Evolutionary conservation across 1,140 invertebrate species (phyloP), one percentile per base, ranked within the genome.

Genomic region (Saccostrea echinata): DNA sequence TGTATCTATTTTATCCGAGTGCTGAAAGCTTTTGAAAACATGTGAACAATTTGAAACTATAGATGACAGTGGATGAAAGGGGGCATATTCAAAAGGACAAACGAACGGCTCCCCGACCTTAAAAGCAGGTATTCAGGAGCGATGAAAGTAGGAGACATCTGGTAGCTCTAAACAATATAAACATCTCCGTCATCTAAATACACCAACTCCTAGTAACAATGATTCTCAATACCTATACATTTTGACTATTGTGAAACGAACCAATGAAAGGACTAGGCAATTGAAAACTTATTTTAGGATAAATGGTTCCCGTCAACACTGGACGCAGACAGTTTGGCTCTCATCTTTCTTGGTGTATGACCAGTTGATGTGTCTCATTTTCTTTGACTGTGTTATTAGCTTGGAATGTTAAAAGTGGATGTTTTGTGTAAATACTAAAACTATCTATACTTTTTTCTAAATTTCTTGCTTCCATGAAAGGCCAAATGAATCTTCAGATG

Each of bases 41-140:
- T 83, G 81, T 53, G 81, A 83, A 83, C 81, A 83, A 83, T 83
- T 83, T 83, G 81, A 83, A 83, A 83, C 81, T 83, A 83, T 83
- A 83, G 81, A 51, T 83, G 35, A 83, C 51, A 52, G 81, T 53
- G 81, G 81, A 83, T 83, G 81, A 83, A 83, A 83, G 24, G 35
- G 35, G 68, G 30, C 51, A 52, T 51, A 83, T 83, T 83, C 35
- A 52, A 83, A 83, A 83, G n/a, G 81, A 51, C 51, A 51, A 83
- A 27, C 18, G 81, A 51, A 83, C 81, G 81, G 35, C 81, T 51
- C 35, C 35, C 35, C 81, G 81, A 53, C 81, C 35, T 83, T 83
- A 83, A 53, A 83, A 83, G 81, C 81, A 83, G 81, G 81, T 83
- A 83, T 83, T 83, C 68, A 76, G 68, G 30, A 76, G 24, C 68